A percentile compares a stretch with the other conserved stretches of the same genome.
These are phyloP conservation scores for Lipotes vexillifer DNA, from an alignment of 2,113 vertebrate genomes.

Conservation along the genomic window DNA sequence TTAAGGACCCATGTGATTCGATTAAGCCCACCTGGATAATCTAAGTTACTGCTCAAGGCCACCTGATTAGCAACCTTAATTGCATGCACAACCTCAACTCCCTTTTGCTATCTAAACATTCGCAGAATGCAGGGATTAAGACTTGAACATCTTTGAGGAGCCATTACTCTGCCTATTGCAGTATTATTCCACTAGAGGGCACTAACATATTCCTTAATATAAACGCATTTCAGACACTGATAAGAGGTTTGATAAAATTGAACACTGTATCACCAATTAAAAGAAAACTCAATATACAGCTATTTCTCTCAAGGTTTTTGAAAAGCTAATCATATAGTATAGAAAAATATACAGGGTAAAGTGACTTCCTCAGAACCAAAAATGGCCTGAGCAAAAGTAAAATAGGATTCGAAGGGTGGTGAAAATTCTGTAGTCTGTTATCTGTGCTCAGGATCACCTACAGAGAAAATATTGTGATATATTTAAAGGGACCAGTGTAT, in stretches of 20 bases:
- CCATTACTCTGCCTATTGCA: not conserved
- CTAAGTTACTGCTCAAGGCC: not conserved
- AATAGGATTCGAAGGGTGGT: not conserved
- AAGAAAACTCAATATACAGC: not conserved
- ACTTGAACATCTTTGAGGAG: too few relatives aligned
- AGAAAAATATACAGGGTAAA: not conserved
- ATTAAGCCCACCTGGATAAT: not conserved
- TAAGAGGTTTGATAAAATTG: not conserved
- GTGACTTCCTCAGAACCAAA: not conserved
- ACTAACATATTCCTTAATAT: not conserved
- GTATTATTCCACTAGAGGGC: slow-evolving; percentile 4
- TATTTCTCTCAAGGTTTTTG: not conserved
- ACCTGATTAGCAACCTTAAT: not conserved
- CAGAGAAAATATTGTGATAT: not conserved
- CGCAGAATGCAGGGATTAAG: not conserved
- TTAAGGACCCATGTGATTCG: not conserved
- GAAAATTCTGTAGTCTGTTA: not conserved
- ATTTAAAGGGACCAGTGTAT: not conserved
- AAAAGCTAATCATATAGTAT: not conserved
- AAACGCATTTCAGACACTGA: not conserved
- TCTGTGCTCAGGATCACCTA: not conserved
- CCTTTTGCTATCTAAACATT: not conserved
- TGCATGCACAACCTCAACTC: not conserved
- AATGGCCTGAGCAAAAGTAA: not conserved
- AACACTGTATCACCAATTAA: not conserved